A percentile compares a stretch with the other conserved stretches of the same genome.
phyloP scores from a whole-genome alignment of 1,140 invertebrate species.

The Augochlora pura region DNA sequence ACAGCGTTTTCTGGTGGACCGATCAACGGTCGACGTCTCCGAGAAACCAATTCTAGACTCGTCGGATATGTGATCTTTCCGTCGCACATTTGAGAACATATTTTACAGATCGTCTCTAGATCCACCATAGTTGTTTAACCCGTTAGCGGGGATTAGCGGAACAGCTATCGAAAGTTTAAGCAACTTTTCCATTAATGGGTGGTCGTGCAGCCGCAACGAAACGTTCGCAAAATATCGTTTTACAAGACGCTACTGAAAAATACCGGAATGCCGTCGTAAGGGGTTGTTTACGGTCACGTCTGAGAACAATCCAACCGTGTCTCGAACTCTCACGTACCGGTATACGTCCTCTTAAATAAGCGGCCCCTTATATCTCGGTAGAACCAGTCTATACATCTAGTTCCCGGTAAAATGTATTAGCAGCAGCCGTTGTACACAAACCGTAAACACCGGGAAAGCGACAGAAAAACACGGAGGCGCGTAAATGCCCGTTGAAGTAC shows the following conservation, averaged over 20 bases:
- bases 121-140: too few relatives aligned
- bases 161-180: too few relatives aligned
- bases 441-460: constrained; percentile 6
- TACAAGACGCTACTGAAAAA: not conserved
- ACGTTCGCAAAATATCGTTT: not conserved
- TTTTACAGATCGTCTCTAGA: too few relatives aligned
- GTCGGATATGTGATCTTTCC: too few relatives aligned
- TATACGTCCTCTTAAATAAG: constrained; percentile 35
- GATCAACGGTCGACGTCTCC: too few relatives aligned
- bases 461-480: not conserved
- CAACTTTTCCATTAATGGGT: too few relatives aligned
- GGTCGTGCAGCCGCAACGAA: not conserved
- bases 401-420: constrained; percentile 39
- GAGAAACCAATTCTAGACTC: too few relatives aligned
- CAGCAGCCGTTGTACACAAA: constrained; percentile 41
- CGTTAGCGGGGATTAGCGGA: too few relatives aligned
- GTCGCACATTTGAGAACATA: too few relatives aligned
- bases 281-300: constrained; percentile 58
- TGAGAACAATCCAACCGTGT: constrained; percentile 52
- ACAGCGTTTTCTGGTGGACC: too few relatives aligned
- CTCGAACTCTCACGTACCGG: constrained; percentile 54
- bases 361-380: constrained; percentile 53
- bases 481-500: not conserved
- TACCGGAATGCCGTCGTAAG: constrained; percentile 23
- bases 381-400: constrained; percentile 44